A percentile compares a stretch with the other conserved stretches of the same genome.
Conservation (phyloP, 2,113 vertebrate species). For the Heterocephalus glaber region DNA sequence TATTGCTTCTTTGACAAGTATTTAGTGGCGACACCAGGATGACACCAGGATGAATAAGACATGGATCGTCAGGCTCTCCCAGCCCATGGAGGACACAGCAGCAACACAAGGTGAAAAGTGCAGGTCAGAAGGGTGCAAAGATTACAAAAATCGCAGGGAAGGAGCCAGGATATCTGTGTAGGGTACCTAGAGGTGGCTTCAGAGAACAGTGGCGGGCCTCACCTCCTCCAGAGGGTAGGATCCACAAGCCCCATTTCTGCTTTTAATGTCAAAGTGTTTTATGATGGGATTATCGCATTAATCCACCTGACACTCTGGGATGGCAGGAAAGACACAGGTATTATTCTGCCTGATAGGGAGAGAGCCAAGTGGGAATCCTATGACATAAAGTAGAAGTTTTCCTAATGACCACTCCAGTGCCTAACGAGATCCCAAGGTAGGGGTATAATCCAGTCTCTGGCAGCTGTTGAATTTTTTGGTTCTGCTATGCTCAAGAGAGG, state of each 20-base stretch:
- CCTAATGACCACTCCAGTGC: too few species aligned
- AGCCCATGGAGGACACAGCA: background rate
- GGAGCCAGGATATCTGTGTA: background rate
- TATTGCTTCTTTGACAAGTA: background rate
- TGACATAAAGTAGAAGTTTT: background rate
- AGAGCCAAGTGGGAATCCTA: background rate
- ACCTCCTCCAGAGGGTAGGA: too few species aligned
- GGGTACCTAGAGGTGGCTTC: too few species aligned
- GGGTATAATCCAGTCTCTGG: background rate
- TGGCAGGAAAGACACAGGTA: background rate
- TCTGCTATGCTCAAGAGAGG: background rate
- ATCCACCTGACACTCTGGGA: background rate
- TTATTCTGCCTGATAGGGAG: background rate
- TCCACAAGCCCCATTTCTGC: background rate
- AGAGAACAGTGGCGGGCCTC: background rate
- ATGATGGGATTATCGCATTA: background rate
- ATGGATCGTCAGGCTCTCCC: background rate
- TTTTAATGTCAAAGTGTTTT: slow-evolving; percentile 30
- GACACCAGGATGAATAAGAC: background rate
- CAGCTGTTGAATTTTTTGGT: background rate
- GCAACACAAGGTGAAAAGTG: rapidly evolving
- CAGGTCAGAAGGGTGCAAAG: background rate
- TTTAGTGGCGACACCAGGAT: background rate
- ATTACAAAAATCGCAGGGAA: background rate
- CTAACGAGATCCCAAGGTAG: background rate